Base-by-base conservation (phyloP, 1,140 invertebrate species). In the Cyclina sinensis region DNA sequence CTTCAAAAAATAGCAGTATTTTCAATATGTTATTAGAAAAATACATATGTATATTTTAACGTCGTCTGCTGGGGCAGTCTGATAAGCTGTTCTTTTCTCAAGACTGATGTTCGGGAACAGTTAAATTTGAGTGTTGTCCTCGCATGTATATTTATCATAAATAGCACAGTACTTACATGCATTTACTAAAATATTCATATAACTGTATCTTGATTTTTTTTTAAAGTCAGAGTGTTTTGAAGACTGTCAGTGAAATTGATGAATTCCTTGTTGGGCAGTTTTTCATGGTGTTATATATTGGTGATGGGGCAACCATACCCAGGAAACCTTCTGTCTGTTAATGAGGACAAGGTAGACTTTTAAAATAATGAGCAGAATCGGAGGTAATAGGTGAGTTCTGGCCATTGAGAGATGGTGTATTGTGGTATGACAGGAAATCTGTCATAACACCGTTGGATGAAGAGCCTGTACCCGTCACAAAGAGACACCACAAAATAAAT, bases 361-460 rank as follows among this genome's bases (percentile, higher is more conserved):
- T 2, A 85, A 74, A 3, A 30, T 30, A 3, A 87, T 87, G 85
- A 18, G 30, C 32, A n/a, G 74, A 9, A 80, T 87, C 16, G 74
- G 85, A 7, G 43, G 27, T 3, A 87, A 87, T 37, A 30, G 74
- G n/a, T 87, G 43, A n/a, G 46, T 87, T 87, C 57, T 87, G 85
- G 85, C 73, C 85, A 48, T 51, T 43, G 74, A 65, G 16, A n/a
- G 54, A 24, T 18, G 85, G 80, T 76, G n/a, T 80, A 2, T 14
- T 79, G 4, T 65, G 74, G 57, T 87, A 87, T 46, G 2, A 57
- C 5, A 24, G 27, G 14, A 30, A 70, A n/a, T 9, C 35, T 2
- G 21, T 73, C 5, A 9, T 73, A 1, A 46, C 39, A 1, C 21
- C 21, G 70, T n/a, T 73, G 1, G 70, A 46, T 35, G 70, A 21